A percentile compares a stretch with the other conserved stretches of the same genome.
Evolutionary conservation across 2,113 vertebrate species (phyloP).

Genomic region (Gallinago undulata): DNA sequence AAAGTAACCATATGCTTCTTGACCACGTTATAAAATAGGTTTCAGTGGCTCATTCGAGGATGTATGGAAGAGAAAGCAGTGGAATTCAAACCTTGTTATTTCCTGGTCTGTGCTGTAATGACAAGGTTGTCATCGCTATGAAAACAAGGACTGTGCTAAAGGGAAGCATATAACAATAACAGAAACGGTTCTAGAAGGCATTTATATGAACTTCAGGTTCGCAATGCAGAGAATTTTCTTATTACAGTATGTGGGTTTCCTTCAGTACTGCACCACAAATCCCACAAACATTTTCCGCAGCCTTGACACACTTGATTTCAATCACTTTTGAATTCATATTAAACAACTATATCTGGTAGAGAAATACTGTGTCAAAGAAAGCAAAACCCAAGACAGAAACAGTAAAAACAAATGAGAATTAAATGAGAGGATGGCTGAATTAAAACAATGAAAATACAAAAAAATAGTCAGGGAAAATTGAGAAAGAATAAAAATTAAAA

Average conservation of each 20-base stretch:
- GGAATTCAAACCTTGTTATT: neutral
- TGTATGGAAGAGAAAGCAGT: neutral
- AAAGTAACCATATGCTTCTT: neutral
- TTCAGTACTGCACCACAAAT: neutral
- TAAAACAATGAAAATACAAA: neutral
- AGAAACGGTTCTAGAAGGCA: neutral
- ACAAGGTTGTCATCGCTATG: neutral
- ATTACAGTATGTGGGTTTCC: neutral
- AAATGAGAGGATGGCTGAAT: neutral
- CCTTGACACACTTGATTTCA: neutral
- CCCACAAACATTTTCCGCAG: neutral
- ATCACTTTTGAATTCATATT: neutral
- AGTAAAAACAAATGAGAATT: neutral
- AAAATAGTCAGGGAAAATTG: neutral
- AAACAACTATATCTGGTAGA: neutral
- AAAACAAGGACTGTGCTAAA: neutral
- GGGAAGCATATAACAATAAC: neutral
- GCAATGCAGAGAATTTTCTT: neutral
- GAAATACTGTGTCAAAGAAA: neutral
- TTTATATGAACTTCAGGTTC: neutral
- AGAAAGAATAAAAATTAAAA: neutral
- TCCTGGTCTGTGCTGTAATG: neutral
- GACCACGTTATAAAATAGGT: neutral
- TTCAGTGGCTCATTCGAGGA: neutral
- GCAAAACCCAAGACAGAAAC: neutral